A percentile compares a stretch with the other conserved stretches of the same genome.
These are phyloP conservation scores for Nemoura dubitans DNA, from an alignment of 2,888 invertebrate species.

Conservation along the genomic window DNA sequence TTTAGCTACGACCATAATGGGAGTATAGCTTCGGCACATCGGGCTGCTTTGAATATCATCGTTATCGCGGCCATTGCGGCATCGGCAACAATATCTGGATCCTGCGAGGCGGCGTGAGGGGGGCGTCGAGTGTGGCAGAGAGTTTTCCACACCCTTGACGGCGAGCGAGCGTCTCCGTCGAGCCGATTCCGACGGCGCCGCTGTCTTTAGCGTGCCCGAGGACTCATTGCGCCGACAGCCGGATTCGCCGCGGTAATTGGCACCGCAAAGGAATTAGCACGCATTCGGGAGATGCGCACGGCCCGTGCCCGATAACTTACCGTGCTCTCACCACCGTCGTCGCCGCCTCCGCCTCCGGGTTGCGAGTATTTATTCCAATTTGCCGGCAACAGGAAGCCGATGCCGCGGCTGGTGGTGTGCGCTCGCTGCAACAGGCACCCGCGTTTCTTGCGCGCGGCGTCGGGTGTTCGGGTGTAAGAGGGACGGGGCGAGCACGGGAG, in stretches of 20 bases:
- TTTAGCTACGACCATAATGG: not conserved
- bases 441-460: too few species aligned
- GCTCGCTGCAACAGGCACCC: not conserved
- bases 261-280: not conserved
- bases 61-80: not conserved
- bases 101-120: too few species aligned
- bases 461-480: too few species aligned
- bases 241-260: not conserved
- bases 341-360: too few species aligned
- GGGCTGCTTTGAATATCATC: not conserved
- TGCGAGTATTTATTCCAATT: conserved; percentile 31
- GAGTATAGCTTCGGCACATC: not conserved
- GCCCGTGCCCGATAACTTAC: not conserved
- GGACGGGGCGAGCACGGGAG: too few species aligned
- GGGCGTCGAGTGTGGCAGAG: too few species aligned
- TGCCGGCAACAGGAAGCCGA: not conserved
- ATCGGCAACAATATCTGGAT: not conserved
- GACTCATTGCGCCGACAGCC: too few species aligned
- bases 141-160: too few species aligned
- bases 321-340: too few species aligned
- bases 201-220: not conserved
- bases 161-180: not conserved
- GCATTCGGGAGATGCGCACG: not conserved
- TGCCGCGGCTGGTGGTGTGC: not conserved
- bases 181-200: too few species aligned